These are phyloP conservation scores for Orgyia antiqua DNA, from an alignment of 2,888 invertebrate genomes.

Conservation along the genomic window DNA sequence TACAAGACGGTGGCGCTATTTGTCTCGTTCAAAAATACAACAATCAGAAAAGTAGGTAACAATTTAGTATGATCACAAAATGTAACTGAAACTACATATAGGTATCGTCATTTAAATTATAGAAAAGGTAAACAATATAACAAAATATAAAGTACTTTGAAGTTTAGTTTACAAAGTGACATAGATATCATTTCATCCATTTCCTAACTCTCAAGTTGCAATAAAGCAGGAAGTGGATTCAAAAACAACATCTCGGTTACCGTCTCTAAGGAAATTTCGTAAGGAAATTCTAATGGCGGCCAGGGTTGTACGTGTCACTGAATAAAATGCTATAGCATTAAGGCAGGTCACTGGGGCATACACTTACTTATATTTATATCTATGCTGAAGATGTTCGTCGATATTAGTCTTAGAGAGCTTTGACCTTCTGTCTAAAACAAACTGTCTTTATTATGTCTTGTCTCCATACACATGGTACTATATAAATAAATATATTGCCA, in stretches of 20 bases:
- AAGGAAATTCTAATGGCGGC: conserved; percentile 29
- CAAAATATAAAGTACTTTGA: too few species aligned
- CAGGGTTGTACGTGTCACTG: conserved; percentile 32
- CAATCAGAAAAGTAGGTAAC: too few species aligned
- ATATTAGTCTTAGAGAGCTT: conserved; percentile 21
- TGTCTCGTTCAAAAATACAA: too few species aligned
- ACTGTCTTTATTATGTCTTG: too few species aligned
- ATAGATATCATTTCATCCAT: conserved; percentile 21
- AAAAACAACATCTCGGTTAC: conserved; percentile 30
- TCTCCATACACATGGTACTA: too few species aligned
- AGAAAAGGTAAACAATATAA: too few species aligned
- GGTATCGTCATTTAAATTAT: too few species aligned
- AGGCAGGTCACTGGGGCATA: conserved; percentile 34
- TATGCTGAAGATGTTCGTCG: conserved; percentile 17
- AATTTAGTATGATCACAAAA: too few species aligned
- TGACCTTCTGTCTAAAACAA: conserved; percentile 19
- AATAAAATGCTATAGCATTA: conserved; percentile 36
- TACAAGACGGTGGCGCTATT: too few species aligned
- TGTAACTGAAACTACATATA: too few species aligned
- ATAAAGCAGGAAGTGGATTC: conserved; percentile 26
- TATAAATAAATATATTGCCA: too few species aligned
- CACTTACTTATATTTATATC: conserved; percentile 26
- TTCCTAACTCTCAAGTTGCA: conserved; percentile 29
- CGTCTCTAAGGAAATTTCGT: conserved; percentile 37
- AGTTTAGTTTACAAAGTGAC: conserved; percentile 11